Base-by-base conservation (phyloP, 2,113 vertebrate species). In the Ameiurus melas region DNA sequence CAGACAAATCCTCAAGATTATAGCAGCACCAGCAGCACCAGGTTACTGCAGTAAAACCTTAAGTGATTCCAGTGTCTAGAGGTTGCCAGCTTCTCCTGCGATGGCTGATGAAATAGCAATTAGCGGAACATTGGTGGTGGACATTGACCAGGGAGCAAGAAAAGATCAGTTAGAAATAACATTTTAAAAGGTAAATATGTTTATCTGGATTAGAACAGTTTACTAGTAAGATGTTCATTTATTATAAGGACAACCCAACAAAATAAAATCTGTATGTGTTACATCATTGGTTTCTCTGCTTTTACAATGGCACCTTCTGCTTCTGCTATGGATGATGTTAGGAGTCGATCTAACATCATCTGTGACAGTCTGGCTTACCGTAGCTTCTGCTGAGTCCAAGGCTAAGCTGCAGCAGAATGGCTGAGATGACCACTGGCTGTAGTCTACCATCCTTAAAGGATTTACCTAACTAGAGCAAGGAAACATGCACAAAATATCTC, bases 81-180 rank as follows among this genome's bases (percentile, higher is more conserved):
- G 90, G 92, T 91, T 36, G 39, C 75, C 87, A 86, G 5, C 91
- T 86, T 95, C 94, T 91, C 93, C 62, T 84, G 89, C 91, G 94
- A 94, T 89, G 90, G 90, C 89, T 95, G 95, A 94, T 94, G 90
- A 55, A 94, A 95, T 93, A 92, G 90, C 88, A 87, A 90, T 89
- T 88, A 94, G 36, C 89, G 94, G 82, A 92, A 89, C 90, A 89
- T 86, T 88, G 62, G 53, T 87, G 19, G 90, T 85, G 89, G 25
- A 25, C 47, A 92, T 93, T 92, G 89, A 89, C 51, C 62, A 86
- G 53, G 43, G 81, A 86, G 75, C 36, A 84, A 66, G 36, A 60
- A 22, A 58, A n/a, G 27, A 66, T 82, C 86, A 86, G 27, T 51
- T 70, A 19, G 71, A 57, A 27, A 78, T 62, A 27, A 85, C 55